phyloP scores from a whole-genome alignment of 2,888 invertebrate species.

The Marasmarcha lunaedactyla region DNA sequence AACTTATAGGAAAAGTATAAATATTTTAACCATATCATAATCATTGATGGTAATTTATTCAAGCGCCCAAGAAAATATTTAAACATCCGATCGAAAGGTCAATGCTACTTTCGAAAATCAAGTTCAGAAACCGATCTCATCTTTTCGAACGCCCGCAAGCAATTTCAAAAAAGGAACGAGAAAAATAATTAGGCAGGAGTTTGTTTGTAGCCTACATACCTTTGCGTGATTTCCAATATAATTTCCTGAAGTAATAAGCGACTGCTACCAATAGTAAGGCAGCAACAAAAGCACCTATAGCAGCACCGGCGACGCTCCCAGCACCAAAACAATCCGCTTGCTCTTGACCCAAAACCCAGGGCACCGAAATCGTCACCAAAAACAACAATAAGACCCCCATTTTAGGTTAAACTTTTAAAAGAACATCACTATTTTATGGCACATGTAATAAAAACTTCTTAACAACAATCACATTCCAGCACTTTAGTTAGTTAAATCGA shows the following conservation, averaged over 20 bases:
- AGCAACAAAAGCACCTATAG: conserved; percentile 77
- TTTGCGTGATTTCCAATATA: conserved; percentile 73
- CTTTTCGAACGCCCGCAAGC: conserved; percentile 5
- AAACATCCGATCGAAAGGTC: conserved; percentile 11
- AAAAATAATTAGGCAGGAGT: conserved; percentile 5
- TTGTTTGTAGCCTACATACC: conserved; percentile 59
- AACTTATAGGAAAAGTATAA: no score
- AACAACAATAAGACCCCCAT: conserved; percentile 57
- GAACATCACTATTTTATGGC: conserved; percentile 40
- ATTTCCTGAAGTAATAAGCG: conserved; percentile 69
- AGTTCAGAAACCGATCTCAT: conserved; percentile 10
- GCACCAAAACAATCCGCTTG: conserved; percentile 72
- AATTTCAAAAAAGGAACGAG: conserved; percentile 6
- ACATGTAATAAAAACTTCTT: conserved; percentile 32
- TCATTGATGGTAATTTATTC: conserved; percentile 3
- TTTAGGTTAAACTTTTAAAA: conserved; percentile 25
- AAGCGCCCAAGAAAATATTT: conserved; percentile 6
- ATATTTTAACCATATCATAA: no score
- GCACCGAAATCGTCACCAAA: conserved; percentile 53
- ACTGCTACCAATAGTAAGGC: conserved; percentile 72
- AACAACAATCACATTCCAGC: conserved; percentile 52
- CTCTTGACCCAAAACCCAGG: conserved; percentile 57
- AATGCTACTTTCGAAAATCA: conserved; percentile 17
- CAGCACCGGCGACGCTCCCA: conserved; percentile 78
- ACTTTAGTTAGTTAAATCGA: conserved; percentile 34